Base-by-base conservation (phyloP, 2,888 invertebrate species). In the Ypsolopha scabrella region DNA sequence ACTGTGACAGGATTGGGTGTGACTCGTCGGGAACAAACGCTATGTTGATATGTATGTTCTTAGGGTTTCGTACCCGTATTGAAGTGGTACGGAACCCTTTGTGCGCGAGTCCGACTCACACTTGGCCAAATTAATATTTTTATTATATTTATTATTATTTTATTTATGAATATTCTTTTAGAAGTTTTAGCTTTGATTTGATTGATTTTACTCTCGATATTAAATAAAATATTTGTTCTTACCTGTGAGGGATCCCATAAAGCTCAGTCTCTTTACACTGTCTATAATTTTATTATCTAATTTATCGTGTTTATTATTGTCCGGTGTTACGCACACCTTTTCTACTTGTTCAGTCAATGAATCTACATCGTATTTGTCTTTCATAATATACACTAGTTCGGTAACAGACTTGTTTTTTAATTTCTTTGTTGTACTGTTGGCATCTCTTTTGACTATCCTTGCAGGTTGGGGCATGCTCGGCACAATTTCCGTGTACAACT, bases 181-280 rank as follows among this genome's bases (percentile, higher is more conserved):
- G n/a, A n/a, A n/a, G n/a, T n/a, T n/a, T n/a, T n/a, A n/a, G n/a
- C n/a, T n/a, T n/a, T n/a, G n/a, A n/a, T n/a, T n/a, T n/a, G n/a
- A n/a, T n/a, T n/a, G n/a, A n/a, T 38, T 38, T 41, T 9, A 41
- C 41, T 11, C 7, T 24, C 8, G 41, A 10, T 13, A 45, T 6
- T n/a, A 53, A 51, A 38, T 14, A 50, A 41, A 35, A 11, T 38
- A 41, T 13, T 51, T 4, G 46, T 33, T 55, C 57, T 62, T 72
- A 89, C 89, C 87, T 65, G 88, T 88, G 55, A 90, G 71, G 45
- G 90, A 90, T 48, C 81, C 88, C 53, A 90, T 65, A 63, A 90
- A 89, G 58, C 78, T 82, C 7, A 87, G 70, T 47, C 75, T 72
- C 53, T 66, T 72, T 3, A 69, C 59, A 39, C 37, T 59, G n/a